A percentile compares a stretch with the other conserved stretches of the same genome.
Evolutionary conservation across 2,888 invertebrate species (phyloP).

Genomic region (Diabrotica balteata): DNA sequence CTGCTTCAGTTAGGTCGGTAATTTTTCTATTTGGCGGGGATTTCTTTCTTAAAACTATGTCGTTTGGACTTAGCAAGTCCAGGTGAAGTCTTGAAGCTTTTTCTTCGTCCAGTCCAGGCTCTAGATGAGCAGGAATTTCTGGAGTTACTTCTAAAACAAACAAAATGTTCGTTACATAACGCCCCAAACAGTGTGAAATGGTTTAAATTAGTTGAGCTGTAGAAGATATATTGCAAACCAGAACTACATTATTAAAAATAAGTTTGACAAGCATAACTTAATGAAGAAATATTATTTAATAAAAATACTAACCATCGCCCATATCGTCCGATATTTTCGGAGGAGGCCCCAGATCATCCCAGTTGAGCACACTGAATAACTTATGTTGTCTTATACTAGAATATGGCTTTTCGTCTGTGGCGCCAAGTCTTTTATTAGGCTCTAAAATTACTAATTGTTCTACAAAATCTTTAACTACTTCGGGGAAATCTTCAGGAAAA

Average conservation of each 20-base stretch:
- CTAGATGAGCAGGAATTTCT: conserved; percentile 74
- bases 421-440: conserved; percentile 82
- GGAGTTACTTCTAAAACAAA: conserved; percentile 4
- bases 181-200: too few relatives aligned
- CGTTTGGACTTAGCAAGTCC: conserved; percentile 36
- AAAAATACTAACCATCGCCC: background rate
- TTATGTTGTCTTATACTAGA: conserved; percentile 84
- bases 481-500: conserved; percentile 91
- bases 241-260: too few relatives aligned
- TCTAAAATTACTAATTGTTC: conserved; percentile 84
- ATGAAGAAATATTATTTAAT: background rate
- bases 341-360: conserved; percentile 82
- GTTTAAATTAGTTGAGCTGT: too few relatives aligned
- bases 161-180: too few relatives aligned
- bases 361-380: conserved; percentile 81
- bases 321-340: conserved; percentile 75
- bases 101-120: conserved; percentile 87
- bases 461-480: conserved; percentile 86
- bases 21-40: conserved; percentile 60
- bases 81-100: conserved; percentile 67
- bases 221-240: too few relatives aligned
- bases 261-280: too few relatives aligned
- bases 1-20: conserved; percentile 71
- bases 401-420: conserved; percentile 77
- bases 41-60: conserved; percentile 48